Conservation (phyloP, 2,797 vertebrate species). For the Mormyrus hasselquistii region DNA sequence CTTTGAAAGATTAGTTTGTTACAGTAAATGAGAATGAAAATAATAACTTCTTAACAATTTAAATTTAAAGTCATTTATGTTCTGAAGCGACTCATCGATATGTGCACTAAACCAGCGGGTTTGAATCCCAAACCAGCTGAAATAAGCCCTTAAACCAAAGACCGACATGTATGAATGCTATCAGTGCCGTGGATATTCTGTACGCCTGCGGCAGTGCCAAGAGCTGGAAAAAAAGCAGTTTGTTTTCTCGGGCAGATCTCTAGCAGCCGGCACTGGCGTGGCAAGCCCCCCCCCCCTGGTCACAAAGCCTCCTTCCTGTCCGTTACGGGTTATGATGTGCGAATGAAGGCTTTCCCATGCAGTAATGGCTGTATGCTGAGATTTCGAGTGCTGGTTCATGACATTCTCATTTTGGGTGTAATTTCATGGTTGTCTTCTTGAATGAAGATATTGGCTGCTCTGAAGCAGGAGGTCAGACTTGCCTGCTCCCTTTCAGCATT, state of each 20-base stretch:
- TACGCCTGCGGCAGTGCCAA: neutral
- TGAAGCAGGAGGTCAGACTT: constrained; percentile 99
- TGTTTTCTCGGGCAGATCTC: constrained; percentile 28
- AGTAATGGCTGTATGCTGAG: constrained; percentile 98
- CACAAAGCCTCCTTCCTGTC: constrained; percentile 51
- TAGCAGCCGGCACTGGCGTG: constrained; percentile 29
- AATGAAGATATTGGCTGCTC: constrained; percentile 99
- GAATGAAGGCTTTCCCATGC: constrained; percentile 94
- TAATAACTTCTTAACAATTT: neutral
- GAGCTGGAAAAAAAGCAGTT: neutral
- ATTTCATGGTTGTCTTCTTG: constrained; percentile 99
- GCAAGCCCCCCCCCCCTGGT: constrained; percentile 46
- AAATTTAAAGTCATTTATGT: neutral
- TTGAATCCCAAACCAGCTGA: neutral
- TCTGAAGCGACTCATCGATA: too few species aligned
- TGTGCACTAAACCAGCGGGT: neutral
- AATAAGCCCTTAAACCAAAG: neutral
- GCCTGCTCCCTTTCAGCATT: constrained; percentile 96
- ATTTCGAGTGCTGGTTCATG: constrained; percentile 99
- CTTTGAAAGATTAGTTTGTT: neutral
- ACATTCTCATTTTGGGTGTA: constrained; percentile 99
- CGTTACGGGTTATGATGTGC: constrained; percentile 94
- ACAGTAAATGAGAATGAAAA: neutral
- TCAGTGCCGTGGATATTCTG: constrained; percentile 17
- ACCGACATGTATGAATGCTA: constrained; percentile 18